Conservation (phyloP, 2,888 invertebrate genomes). For the Melieria crassipennis region DNA sequence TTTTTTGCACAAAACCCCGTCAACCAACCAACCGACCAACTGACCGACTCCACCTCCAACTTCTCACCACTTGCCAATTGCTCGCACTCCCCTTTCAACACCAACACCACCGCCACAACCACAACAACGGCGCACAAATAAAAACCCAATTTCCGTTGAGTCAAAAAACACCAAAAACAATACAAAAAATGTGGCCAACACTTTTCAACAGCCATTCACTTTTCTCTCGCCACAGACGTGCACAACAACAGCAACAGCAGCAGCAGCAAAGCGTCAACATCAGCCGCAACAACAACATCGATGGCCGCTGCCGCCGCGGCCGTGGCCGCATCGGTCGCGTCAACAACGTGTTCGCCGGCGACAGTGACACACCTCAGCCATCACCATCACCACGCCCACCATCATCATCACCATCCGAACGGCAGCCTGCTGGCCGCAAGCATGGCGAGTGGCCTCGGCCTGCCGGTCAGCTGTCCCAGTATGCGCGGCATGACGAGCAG, state of each 20-base stretch:
- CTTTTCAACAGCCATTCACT: slow-evolving; percentile 5
- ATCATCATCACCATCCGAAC: slow-evolving; percentile 48
- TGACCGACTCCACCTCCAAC: too few species aligned
- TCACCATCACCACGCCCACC: slow-evolving; percentile 53
- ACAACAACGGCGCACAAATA: slow-evolving; percentile 8
- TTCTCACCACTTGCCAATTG: too few species aligned
- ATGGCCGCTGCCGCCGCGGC: slow-evolving; percentile 52
- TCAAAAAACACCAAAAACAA: slow-evolving; percentile 5
- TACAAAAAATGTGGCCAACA: slow-evolving; percentile 11
- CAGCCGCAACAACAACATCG: slow-evolving; percentile 43
- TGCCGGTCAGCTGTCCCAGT: slow-evolving; percentile 47
- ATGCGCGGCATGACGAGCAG: slow-evolving; percentile 49
- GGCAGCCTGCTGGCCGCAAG: slow-evolving; percentile 50
- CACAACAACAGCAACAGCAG: slow-evolving; percentile 46
- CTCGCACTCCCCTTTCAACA: too few species aligned
- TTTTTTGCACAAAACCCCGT: too few species aligned
- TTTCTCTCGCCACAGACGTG: slow-evolving; percentile 44
- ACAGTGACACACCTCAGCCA: slow-evolving; percentile 45
- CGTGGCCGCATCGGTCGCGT: slow-evolving; percentile 46
- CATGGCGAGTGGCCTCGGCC: slow-evolving; percentile 50
- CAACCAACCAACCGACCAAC: too few species aligned
- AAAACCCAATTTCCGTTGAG: too few species aligned
- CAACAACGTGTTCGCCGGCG: slow-evolving; percentile 48
- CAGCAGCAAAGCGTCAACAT: slow-evolving; percentile 45
- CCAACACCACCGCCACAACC: slow-evolving; percentile 6